Percentiles rank a stretch among this genome's conserved stretches.
These are phyloP conservation scores for Campylomormyrus tamandua DNA, from an alignment of 2,113 vertebrate species.

Conservation along the genomic window DNA sequence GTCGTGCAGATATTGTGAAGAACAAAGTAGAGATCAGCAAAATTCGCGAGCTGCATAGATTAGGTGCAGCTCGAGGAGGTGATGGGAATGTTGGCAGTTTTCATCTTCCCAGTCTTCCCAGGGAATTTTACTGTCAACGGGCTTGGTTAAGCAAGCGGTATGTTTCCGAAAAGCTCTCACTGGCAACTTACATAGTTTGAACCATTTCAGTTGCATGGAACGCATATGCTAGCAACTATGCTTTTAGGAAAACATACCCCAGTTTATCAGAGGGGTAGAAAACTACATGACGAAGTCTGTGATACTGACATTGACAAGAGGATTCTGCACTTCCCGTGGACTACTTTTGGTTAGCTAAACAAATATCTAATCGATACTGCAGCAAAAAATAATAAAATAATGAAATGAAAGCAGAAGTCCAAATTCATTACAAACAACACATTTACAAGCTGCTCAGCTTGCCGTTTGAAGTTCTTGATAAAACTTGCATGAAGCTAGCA, in stretches of 20 bases:
- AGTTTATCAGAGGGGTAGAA: no score
- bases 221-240: background rate
- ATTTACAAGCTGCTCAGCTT: no score
- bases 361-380: no score
- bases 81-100: background rate
- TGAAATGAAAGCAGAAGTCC: no score
- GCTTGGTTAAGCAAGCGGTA: background rate
- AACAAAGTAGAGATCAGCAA: background rate
- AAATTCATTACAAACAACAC: no score
- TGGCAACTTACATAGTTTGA: background rate
- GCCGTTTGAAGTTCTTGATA: no score
- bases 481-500: background rate
- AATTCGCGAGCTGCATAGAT: background rate
- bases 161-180: background rate
- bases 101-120: background rate
- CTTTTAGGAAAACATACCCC: background rate
- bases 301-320: no score
- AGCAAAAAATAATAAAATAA: no score
- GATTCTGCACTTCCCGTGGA: no score
- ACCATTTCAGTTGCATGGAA: no score
- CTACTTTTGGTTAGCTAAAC: no score
- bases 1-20: no score
- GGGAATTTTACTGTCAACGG: background rate
- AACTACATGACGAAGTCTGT: background rate
- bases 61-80: background rate